Percentiles rank a stretch among this genome's conserved stretches.
These are phyloP conservation scores for Ypsolopha scabrella DNA, from an alignment of 2,888 invertebrate species.

Conservation along the genomic window DNA sequence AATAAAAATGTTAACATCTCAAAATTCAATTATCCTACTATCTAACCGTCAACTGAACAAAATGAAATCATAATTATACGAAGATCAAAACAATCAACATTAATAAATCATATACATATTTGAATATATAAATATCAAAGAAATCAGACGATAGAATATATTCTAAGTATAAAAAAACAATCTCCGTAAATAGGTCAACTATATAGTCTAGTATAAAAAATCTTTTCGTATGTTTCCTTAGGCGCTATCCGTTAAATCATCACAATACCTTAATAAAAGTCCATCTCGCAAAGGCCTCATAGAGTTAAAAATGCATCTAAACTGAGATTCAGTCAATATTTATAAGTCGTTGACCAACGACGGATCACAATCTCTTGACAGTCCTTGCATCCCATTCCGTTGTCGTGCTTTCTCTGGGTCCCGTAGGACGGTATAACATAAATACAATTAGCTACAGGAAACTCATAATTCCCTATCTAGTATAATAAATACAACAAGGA, in stretches of 20 bases:
- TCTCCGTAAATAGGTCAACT: constrained; percentile 72
- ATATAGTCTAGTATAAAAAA: constrained; percentile 67
- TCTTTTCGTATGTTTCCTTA: constrained; percentile 71
- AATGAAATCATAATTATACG: constrained; percentile 39
- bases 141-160: constrained; percentile 70
- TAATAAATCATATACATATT: constrained; percentile 51
- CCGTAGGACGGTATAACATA: constrained; percentile 64
- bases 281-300: constrained; percentile 71
- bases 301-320: constrained; percentile 71
- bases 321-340: constrained; percentile 72
- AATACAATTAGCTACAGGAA: constrained; percentile 69
- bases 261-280: constrained; percentile 70
- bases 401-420: constrained; percentile 49
- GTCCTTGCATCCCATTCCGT: constrained; percentile 57
- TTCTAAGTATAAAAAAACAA: constrained; percentile 71
- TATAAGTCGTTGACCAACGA: constrained; percentile 70
- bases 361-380: constrained; percentile 70
- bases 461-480: constrained; percentile 68
- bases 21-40: constrained; percentile 21
- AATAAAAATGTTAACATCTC: constrained; percentile 52
- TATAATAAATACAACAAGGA: constrained; percentile 67
- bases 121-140: constrained; percentile 59
- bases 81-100: constrained; percentile 69
- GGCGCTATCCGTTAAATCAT: constrained; percentile 72
- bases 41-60: constrained; percentile 42